phyloP scores from a whole-genome alignment of 2,797 vertebrate genomes.

The Sebastes trivittatus region DNA sequence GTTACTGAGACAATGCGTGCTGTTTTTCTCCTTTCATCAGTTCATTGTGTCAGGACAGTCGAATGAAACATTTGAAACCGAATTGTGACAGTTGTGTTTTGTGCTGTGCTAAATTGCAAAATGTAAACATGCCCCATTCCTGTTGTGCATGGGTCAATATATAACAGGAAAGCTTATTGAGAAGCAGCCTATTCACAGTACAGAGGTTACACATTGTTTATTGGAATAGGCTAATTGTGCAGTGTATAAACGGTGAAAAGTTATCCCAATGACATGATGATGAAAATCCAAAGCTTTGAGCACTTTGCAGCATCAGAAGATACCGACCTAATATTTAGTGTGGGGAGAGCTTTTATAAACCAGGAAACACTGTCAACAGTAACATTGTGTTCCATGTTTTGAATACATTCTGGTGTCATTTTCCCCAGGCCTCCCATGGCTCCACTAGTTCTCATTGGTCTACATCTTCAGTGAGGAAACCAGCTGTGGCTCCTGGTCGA shows the following conservation, averaged over 20 bases:
- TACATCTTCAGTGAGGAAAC: constrained; percentile 39
- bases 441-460: neutral
- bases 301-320: neutral
- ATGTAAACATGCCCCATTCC: neutral
- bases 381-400: neutral
- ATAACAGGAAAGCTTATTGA: neutral
- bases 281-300: neutral
- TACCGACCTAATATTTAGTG: too few species aligned
- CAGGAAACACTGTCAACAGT: neutral
- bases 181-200: neutral
- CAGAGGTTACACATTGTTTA: too few species aligned
- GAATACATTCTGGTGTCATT: neutral
- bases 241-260: neutral
- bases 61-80: neutral
- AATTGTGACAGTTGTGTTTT: neutral
- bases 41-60: neutral
- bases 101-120: neutral
- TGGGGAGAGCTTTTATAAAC: neutral
- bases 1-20: neutral
- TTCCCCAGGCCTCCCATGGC: constrained; percentile 28
- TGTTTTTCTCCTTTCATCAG: too few species aligned
- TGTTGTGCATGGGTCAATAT: neutral
- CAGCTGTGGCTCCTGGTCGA: constrained; percentile 23
- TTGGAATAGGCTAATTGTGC: too few species aligned
- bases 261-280: neutral